Base-by-base conservation (phyloP, 2,113 vertebrate species). In the Hipposideros armiger region DNA sequence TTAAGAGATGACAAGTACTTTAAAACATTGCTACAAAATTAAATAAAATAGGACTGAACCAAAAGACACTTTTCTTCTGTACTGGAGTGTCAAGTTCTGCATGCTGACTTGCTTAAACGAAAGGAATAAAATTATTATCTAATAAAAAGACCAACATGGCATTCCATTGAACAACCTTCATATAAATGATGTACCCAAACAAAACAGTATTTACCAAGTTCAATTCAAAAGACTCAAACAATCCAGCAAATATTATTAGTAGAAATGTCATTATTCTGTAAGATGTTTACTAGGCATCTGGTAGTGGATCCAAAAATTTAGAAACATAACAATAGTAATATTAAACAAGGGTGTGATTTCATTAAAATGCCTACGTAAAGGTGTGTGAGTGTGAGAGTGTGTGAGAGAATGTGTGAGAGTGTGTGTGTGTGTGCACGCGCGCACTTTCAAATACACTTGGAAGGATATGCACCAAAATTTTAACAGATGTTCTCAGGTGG, bases 21-120 rank as follows among this genome's bases (percentile, higher is more conserved):
- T 97, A 96, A 98, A 98, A 22, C 72, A 98, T 85, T 92, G 97
- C 84, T 97, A 97, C 91, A 86, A 76, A 98, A 94, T 96, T 97
- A 93, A 66, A 8, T 89, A 89, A 88, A 26, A 95, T 2, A 94
- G 50, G 54, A 69, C 52, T 94, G 72, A 96, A 92, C 42, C 9
- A 56, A 83, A 58, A 97, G 88, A 95, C n/a, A 96, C 36, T 93
- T 90, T 90, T 97, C 88, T 96, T 97, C 91, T 96, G 52, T 70
- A 73, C 26, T 87, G 94, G 81, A 54, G n/a, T 67, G 72, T 80
- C 66, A 80, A 94, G 69, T 76, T 96, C 83, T 77, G 10, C 84
- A 94, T 60, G 93, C 60, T 93, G 69, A 93, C 80, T 96, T 77
- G 91, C 89, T 97, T 96, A 91, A 92, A 95, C 84, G 54, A 93